Evolutionary conservation across 2,113 vertebrate species (phyloP).

Genomic region (Gyps fulvus): DNA sequence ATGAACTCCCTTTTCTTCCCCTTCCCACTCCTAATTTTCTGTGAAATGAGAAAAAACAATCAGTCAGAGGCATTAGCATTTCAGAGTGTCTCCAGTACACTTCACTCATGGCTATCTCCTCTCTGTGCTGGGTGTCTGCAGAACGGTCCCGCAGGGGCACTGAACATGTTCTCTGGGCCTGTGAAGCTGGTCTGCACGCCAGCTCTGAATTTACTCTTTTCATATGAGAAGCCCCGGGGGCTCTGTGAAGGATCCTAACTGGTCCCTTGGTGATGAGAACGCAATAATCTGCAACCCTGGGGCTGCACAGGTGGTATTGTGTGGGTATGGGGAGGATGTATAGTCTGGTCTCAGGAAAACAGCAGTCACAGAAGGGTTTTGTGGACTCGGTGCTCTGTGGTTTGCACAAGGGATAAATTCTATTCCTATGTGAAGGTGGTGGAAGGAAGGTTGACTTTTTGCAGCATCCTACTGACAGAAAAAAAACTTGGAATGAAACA

Average conservation of each 20-base stretch:
- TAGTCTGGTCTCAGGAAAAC: not conserved
- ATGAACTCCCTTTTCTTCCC: not conserved
- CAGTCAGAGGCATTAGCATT: not conserved
- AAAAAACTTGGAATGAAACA: not conserved
- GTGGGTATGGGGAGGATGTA: not conserved
- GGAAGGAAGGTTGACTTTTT: not conserved
- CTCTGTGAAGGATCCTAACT: not conserved
- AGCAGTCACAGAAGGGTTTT: not conserved
- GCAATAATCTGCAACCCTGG: not conserved
- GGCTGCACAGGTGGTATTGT: not conserved
- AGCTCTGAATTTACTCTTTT: not conserved
- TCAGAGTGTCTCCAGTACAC: not conserved
- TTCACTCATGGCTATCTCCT: not conserved
- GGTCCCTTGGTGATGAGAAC: not conserved
- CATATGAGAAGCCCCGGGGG: not conserved
- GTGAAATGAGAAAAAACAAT: not conserved
- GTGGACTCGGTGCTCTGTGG: not conserved
- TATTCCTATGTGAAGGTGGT: not conserved
- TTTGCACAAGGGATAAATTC: not conserved
- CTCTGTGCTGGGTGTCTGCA: not conserved
- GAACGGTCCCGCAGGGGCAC: not conserved
- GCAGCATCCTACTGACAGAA: not conserved
- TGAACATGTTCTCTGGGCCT: not conserved
- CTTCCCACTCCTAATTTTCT: not conserved
- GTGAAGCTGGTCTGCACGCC: not conserved